A percentile compares a stretch with the other conserved stretches of the same genome.
These are phyloP conservation scores for Squalus acanthias DNA, from an alignment of 2,797 vertebrate species.

Conservation along the genomic window DNA sequence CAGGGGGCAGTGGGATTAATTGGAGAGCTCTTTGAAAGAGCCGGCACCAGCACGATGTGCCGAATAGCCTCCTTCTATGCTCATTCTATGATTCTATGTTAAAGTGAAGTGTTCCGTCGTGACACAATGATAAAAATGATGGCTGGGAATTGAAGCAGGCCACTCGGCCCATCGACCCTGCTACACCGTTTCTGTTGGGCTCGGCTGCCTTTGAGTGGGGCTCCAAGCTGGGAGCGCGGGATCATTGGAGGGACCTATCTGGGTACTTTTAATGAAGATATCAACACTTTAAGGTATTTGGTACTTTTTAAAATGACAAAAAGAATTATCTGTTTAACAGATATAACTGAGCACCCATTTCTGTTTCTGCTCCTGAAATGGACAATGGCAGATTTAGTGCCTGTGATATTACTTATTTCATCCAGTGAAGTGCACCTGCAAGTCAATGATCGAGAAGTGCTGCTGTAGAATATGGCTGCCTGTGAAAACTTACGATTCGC, in stretches of 20 bases:
- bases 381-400: background rate
- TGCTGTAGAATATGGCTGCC: background rate
- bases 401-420: background rate
- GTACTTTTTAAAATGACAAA: background rate
- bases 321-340: background rate
- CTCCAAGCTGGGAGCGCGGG: background rate
- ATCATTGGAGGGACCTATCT: background rate
- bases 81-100: background rate
- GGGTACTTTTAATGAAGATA: background rate
- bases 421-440: background rate
- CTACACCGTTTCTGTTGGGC: background rate
- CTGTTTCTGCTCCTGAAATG: background rate
- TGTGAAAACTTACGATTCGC: background rate
- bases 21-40: background rate
- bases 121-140: background rate
- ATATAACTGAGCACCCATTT: background rate
- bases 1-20: background rate
- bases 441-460: background rate
- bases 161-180: background rate
- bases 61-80: background rate
- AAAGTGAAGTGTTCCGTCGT: background rate
- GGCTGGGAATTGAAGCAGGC: background rate
- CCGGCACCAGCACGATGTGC: background rate
- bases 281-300: background rate
- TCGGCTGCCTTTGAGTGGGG: background rate